A percentile compares a stretch with the other conserved stretches of the same genome.
These are phyloP conservation scores for Uria lomvia DNA, from an alignment of 2,113 vertebrate genomes.

Conservation along the genomic window DNA sequence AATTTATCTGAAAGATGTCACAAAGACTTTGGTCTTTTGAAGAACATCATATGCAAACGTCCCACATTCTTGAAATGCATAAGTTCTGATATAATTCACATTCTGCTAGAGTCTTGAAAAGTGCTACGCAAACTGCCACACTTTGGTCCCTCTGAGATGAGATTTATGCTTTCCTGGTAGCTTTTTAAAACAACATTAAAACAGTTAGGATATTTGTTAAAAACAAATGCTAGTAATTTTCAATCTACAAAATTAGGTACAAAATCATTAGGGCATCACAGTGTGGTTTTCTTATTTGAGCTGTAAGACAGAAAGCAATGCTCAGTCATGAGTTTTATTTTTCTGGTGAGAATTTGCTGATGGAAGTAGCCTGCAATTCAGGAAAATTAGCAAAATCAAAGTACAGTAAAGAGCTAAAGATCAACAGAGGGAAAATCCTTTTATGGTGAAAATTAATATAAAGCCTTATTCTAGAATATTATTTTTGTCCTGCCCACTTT, in stretches of 20 bases:
- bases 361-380: background rate
- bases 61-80: background rate
- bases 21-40: background rate
- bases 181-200: background rate
- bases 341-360: slow-evolving; percentile 23
- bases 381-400: slow-evolving; percentile 7
- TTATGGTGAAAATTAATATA: background rate
- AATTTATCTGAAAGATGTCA: background rate
- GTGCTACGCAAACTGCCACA: background rate
- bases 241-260: background rate
- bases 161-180: background rate
- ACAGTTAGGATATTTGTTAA: background rate
- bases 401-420: background rate
- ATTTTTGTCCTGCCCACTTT: background rate
- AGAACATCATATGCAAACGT: background rate
- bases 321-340: slow-evolving; percentile 28
- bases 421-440: background rate
- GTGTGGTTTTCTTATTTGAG: background rate
- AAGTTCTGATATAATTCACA: background rate
- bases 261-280: background rate
- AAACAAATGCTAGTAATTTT: background rate
- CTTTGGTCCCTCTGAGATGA: background rate
- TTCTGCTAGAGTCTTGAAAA: background rate
- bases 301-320: background rate
- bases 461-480: background rate